These are phyloP conservation scores for Anastrepha ludens DNA, from an alignment of 1,140 invertebrate species.

Conservation along the genomic window DNA sequence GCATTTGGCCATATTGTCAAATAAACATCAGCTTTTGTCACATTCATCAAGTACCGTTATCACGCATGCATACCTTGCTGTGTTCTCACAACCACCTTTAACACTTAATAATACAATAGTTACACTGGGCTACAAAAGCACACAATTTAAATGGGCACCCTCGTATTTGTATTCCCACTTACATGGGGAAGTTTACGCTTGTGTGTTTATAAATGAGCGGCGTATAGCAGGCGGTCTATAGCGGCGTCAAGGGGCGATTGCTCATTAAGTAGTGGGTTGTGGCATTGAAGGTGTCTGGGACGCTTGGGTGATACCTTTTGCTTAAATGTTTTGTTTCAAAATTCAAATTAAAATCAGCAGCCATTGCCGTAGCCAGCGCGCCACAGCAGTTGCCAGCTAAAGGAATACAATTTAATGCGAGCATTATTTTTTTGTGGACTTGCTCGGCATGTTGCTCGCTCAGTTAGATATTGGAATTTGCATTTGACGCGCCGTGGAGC, in stretches of 20 bases:
- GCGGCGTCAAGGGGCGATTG: neutral
- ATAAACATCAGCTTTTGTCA: too few species aligned
- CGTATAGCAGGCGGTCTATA: neutral
- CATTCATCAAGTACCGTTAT: too few species aligned
- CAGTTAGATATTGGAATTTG: constrained; percentile 38
- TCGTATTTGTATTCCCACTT: neutral
- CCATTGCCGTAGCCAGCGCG: neutral
- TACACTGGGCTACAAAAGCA: too few species aligned
- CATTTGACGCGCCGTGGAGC: constrained; percentile 25
- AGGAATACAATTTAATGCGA: constrained; percentile 25
- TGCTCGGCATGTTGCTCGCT: constrained; percentile 14
- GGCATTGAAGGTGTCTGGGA: constrained; percentile 27
- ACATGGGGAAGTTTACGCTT: neutral
- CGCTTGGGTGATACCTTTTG: neutral
- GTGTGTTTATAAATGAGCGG: neutral
- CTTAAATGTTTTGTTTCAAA: constrained; percentile 48
- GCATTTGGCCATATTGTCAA: too few species aligned
- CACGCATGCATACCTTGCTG: too few species aligned
- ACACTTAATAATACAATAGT: too few species aligned
- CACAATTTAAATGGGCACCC: too few species aligned
- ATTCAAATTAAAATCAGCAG: constrained; percentile 52
- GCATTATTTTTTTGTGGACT: neutral
- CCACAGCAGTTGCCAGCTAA: constrained; percentile 25
- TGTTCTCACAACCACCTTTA: too few species aligned
- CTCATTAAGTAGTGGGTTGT: constrained; percentile 19